Evolutionary conservation across 2,888 invertebrate species (phyloP), one percentile per base, ranked within the genome.

Genomic region (Griposia aprilina): DNA sequence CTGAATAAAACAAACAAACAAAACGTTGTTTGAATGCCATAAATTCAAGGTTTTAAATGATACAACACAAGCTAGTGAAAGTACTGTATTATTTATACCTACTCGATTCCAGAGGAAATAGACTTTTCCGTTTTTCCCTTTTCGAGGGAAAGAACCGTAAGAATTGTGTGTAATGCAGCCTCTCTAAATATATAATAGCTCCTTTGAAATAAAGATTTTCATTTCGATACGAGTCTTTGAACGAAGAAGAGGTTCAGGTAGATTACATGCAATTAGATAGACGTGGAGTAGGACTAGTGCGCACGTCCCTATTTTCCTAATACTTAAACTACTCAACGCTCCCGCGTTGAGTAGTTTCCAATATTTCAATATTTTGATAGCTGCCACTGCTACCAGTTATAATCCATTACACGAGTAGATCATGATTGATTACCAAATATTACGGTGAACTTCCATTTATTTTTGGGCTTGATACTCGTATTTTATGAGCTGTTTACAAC

Each of bases 51-150:
- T 79, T 87, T 78, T 76, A 70, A 80, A 87, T 79, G 71, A 74
- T 80, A 85, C 74, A 85, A 69, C 68, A 68, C 67, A 63, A 67
- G 59, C 74, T 62, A 57, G 30, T 30, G n/a, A 48, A 76, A 36
- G 65, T 66, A 66, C 74, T 85, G 67, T 73, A 85, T 71, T 87
- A 87, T 86, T 85, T 78, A 83, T 79, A 59, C n/a, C 78, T 60
- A 72, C 74, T 77, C 80, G 81, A 87, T 85, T 74, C 69, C 75
- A 63, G 76, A 76, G 80, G 76, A 87, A 87, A 83, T 83, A 59
- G 76, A 75, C 80, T 77, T 86, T 87, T 79, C 78, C 78, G 66
- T 82, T 83, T 83, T 80, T 66, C 23, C 68, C 60, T 80, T 75
- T 83, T 76, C 59, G 62, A 66, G 60, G 45, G 68, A 62, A 72